phyloP scores from a whole-genome alignment of 1,140 invertebrate genomes.

The Aphaenogaster rudis region DNA sequence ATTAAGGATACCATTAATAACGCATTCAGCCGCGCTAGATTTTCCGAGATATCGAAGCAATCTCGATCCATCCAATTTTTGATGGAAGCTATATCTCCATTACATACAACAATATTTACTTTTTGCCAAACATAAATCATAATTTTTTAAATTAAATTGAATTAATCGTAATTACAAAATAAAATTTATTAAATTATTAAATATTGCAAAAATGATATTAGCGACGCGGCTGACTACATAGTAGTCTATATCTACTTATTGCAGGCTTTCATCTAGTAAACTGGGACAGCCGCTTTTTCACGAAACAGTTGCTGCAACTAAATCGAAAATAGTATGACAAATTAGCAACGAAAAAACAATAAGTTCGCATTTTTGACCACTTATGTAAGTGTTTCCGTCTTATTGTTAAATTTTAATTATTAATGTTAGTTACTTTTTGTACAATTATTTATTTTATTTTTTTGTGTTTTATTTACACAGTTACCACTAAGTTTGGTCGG shows the following conservation, averaged over 20 bases:
- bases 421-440: too few relatives aligned
- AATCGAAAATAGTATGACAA: background rate
- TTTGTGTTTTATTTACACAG: too few relatives aligned
- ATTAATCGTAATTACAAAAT: constrained; percentile 24
- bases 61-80: constrained; percentile 9
- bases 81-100: background rate
- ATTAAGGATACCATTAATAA: constrained; percentile 65
- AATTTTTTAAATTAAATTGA: background rate
- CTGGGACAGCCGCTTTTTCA: background rate
- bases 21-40: constrained; percentile 41
- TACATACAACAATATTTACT: constrained; percentile 7
- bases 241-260: background rate
- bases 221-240: background rate
- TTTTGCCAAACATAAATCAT: constrained; percentile 1
- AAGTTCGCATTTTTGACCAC: background rate
- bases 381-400: too few relatives aligned
- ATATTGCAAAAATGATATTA: constrained; percentile 3
- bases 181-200: background rate
- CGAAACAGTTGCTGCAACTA: background rate
- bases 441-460: too few relatives aligned
- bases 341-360: background rate
- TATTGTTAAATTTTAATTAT: too few relatives aligned
- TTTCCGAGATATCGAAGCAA: constrained; percentile 36
- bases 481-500: too few relatives aligned
- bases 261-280: background rate